These are phyloP conservation scores for Ammodramus savannarum DNA, from an alignment of 2,113 vertebrate species.

Conservation along the genomic window DNA sequence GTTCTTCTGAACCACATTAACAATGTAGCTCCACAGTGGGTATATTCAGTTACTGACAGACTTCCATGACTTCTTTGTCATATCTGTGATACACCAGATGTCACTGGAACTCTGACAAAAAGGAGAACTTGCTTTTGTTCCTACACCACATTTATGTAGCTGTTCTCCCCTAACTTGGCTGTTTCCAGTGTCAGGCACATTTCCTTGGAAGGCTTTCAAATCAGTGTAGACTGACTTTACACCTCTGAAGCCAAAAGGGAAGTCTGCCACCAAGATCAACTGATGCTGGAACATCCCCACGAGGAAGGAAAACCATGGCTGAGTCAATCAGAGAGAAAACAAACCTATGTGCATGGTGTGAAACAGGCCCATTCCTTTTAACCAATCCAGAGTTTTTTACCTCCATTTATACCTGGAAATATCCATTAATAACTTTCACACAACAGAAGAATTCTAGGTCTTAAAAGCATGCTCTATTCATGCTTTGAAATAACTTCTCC, in stretches of 20 bases:
- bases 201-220: constrained; percentile 16
- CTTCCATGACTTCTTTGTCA: neutral
- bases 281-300: neutral
- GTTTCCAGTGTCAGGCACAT: neutral
- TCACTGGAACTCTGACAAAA: neutral
- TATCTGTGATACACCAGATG: neutral
- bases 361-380: neutral
- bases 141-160: neutral
- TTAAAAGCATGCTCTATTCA: neutral
- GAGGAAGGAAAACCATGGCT: neutral
- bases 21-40: neutral
- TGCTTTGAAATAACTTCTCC: neutral
- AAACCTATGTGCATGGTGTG: neutral
- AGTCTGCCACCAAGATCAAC: constrained; percentile 2
- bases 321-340: neutral
- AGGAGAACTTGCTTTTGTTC: neutral
- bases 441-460: neutral
- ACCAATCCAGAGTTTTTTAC: neutral
- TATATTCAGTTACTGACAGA: neutral
- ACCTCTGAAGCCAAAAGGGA: neutral
- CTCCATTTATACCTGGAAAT: neutral
- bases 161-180: neutral
- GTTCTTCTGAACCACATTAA: neutral
- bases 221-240: neutral
- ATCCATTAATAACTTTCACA: neutral